Base-by-base conservation (phyloP, 2,113 vertebrate species). In the Spea bombifrons region DNA sequence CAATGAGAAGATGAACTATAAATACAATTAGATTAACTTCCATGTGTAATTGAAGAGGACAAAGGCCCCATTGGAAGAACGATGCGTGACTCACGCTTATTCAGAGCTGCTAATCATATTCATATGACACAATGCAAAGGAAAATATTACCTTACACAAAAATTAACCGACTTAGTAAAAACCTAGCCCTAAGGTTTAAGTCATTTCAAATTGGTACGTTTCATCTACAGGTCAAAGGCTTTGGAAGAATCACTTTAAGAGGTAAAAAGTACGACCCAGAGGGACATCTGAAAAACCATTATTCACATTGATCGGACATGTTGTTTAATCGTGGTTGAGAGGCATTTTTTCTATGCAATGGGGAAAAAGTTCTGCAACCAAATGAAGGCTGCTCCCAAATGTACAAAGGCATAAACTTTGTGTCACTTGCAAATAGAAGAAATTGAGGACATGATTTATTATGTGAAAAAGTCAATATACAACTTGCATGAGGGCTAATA, bases 11-110 rank as follows among this genome's bases (percentile, higher is more conserved):
- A 74, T 71, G 64, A 80, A 80, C 78, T 71, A 74, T 80, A 80
- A 80, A 80, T 67, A 80, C 78, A 80, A 80, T 80, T 80, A 80
- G 78, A 80, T 80, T 80, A 74, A 80, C 71, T 74, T 80, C 74
- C 78, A 80, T 74, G 78, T 66, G 78, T 80, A 80, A 80, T 80
- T 80, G 78, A 80, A 80, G 71, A 80, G 78, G 78, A 80, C 78
- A 80, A 80, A 80, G 78, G 78, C 71, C 71, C 64, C 78, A 74
- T 80, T 80, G 78, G 71, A 74, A 74, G 65, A 46, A 72, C 74
- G 71, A 17, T 80, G 71, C 74, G 78, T 80, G 78, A 80, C 70
- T 80, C 78, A 80, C 78, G 67, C 78, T 50, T 68, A 80, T 80
- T 80, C 43, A 30, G 71, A 80, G 70, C 71, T 73, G 77, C 77